Evolutionary conservation across 30 jellyfish, hydroid and myxozoan species (phyloP), one percentile per base, ranked within the genome.

Genomic region (Hydra vulgaris): DNA sequence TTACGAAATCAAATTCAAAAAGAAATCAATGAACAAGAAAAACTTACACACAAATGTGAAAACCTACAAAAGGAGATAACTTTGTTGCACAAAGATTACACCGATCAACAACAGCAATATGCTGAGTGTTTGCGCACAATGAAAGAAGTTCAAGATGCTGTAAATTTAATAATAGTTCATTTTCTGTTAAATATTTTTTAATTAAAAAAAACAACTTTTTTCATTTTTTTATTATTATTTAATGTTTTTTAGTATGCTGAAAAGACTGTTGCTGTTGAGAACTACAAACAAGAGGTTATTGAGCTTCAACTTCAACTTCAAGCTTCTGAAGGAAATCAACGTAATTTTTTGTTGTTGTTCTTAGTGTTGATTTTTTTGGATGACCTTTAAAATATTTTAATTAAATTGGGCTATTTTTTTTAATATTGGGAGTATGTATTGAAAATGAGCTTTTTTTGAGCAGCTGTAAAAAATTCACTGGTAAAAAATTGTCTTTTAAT

Each of bases 131-230:
- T 73, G 24, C 24, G 3, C 53, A 26, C 81, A 21, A 27, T 73
- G 24, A 1, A 73, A 73, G 81, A 73, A 21, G 81, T 73, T 21
- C 81, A 73, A 73, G 61, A 73, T 73, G 66, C 81, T 15, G 81
- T 73, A 73, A 73, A 74, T 0, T 18, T 70, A 8, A n/a, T 61
- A n/a, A 17, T n/a, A n/a, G n/a, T n/a, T n/a, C n/a, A n/a, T n/a
- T n/a, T n/a, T n/a, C n/a, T n/a, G n/a, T n/a, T n/a, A n/a, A n/a
- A n/a, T n/a, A n/a, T n/a, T n/a, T 40, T 40, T 40, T 40, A 40
- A 5, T 12, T 40, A 3, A 3, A 40, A 40, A 40, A 40, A 3
- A 12, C 61, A 40, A 40, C 61, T 40, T 12, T 40, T 40, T 3
- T 5, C 12, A 3, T 40, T 40, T 12, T 40, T 40, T 40, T 40